Evolutionary conservation across 2,113 vertebrate genomes (phyloP).

Genomic region (Hippocampus abdominalis): DNA sequence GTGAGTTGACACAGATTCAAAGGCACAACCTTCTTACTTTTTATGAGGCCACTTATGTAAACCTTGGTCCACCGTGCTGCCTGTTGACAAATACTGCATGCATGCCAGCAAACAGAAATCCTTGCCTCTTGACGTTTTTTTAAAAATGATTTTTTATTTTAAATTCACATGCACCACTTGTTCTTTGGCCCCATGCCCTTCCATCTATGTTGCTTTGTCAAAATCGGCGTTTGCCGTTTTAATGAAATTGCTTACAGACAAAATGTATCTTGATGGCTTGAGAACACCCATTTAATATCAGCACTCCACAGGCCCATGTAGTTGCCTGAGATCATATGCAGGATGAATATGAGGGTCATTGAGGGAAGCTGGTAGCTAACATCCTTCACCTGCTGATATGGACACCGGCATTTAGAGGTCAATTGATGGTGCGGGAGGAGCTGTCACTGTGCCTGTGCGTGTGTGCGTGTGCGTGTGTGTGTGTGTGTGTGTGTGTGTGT

Average conservation of each 20-base stretch:
- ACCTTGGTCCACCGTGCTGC: too few relatives aligned
- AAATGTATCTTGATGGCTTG: background rate
- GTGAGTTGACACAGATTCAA: too few relatives aligned
- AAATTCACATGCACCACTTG: background rate
- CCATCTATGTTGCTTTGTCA: background rate
- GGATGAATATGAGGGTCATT: conserved; percentile 35
- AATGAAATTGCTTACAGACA: background rate
- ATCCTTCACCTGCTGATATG: conserved; percentile 61
- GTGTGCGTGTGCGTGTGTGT: conserved; percentile 24
- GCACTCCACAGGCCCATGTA: conserved; percentile 20
- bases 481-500: conserved; percentile 32
- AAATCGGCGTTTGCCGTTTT: background rate
- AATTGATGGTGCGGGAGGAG: conserved; percentile 54
- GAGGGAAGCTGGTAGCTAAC: conserved; percentile 54
- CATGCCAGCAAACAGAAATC: too few relatives aligned
- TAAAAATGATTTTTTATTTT: too few relatives aligned
- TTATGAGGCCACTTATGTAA: too few relatives aligned
- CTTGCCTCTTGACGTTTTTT: too few relatives aligned
- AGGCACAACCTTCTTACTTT: too few relatives aligned
- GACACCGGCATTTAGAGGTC: conserved; percentile 62
- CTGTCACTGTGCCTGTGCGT: conserved; percentile 19
- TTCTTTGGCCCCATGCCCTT: background rate
- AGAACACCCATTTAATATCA: conserved; percentile 12
- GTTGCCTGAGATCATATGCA: conserved; percentile 29
- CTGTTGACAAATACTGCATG: too few relatives aligned